A percentile compares a stretch with the other conserved stretches of the same genome.
phyloP scores from a whole-genome alignment of 2,888 invertebrate genomes.

The Sycophila texana region DNA sequence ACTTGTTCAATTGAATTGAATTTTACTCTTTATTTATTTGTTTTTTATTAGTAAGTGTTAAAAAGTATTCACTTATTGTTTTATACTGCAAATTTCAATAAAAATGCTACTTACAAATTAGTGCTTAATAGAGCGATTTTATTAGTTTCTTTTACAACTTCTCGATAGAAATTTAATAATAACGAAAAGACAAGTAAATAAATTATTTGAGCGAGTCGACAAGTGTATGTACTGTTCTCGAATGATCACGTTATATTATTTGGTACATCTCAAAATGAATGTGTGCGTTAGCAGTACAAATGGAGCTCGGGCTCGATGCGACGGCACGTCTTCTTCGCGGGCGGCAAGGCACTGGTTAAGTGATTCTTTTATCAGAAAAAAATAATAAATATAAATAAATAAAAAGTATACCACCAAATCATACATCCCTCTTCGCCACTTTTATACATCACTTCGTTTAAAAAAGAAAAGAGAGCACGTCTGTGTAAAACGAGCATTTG shows the following conservation, averaged over 20 bases:
- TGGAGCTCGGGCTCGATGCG: slow-evolving; percentile 9
- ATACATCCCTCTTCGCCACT: background rate
- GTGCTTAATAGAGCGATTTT: background rate
- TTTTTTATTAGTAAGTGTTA: background rate
- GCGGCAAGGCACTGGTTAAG: slow-evolving; percentile 38
- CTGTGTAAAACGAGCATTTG: slow-evolving; percentile 21
- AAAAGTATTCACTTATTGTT: background rate
- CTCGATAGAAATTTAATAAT: background rate
- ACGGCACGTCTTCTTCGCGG: background rate
- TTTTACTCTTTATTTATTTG: background rate
- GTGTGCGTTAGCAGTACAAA: slow-evolving; percentile 25
- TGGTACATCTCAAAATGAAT: slow-evolving; percentile 43
- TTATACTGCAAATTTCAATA: background rate
- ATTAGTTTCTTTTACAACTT: background rate
- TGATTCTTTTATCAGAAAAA: background rate
- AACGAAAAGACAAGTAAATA: slow-evolving; percentile 14
- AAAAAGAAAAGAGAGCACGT: slow-evolving; percentile 19
- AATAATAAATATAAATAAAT: too few relatives aligned
- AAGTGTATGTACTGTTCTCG: slow-evolving; percentile 15
- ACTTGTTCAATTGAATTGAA: background rate
- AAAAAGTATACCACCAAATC: too few relatives aligned
- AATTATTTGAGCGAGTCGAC: slow-evolving; percentile 41
- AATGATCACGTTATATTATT: slow-evolving; percentile 44
- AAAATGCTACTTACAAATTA: background rate
- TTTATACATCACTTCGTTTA: slow-evolving; percentile 34